Percentiles rank a stretch among this genome's conserved stretches.
Evolutionary conservation across 1,140 invertebrate genomes (phyloP).

Genomic region (Bombus waltoni): DNA sequence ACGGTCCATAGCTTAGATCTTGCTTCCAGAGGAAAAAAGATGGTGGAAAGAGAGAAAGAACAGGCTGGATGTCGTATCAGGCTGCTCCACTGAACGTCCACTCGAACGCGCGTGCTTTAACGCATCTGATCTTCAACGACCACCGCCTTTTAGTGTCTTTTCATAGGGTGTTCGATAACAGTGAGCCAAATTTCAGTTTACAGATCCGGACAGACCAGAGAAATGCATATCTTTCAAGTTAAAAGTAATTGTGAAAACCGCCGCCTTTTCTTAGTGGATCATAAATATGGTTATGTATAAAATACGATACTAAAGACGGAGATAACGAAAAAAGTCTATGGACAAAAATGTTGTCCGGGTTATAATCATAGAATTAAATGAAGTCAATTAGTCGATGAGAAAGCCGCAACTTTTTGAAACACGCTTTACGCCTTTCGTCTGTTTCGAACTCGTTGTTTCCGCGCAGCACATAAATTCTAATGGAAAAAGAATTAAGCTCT

Average conservation of each 20-base stretch:
- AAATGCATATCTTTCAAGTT: too few species aligned
- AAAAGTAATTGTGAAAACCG: too few species aligned
- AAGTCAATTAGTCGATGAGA: too few species aligned
- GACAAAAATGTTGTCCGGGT: not conserved
- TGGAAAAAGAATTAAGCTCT: conserved; percentile 41
- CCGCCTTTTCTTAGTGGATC: too few species aligned
- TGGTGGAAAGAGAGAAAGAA: not conserved
- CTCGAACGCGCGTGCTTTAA: conserved; percentile 29
- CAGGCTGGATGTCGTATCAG: conserved; percentile 20
- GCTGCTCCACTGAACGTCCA: conserved; percentile 42
- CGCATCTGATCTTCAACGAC: conserved; percentile 24
- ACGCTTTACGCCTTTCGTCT: not conserved
- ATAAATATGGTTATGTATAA: too few species aligned
- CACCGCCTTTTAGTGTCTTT: conserved; percentile 13
- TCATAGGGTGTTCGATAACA: not conserved
- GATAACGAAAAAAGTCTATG: not conserved
- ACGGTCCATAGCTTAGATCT: not conserved
- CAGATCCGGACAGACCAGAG: not conserved
- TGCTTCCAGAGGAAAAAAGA: not conserved
- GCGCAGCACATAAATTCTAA: conserved; percentile 33
- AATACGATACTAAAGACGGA: too few species aligned
- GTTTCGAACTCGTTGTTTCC: not conserved
- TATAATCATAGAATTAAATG: too few species aligned
- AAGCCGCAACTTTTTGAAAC: not conserved
- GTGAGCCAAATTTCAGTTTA: not conserved